phyloP scores from a whole-genome alignment of 2,113 vertebrate species.

The Monopterus albus region DNA sequence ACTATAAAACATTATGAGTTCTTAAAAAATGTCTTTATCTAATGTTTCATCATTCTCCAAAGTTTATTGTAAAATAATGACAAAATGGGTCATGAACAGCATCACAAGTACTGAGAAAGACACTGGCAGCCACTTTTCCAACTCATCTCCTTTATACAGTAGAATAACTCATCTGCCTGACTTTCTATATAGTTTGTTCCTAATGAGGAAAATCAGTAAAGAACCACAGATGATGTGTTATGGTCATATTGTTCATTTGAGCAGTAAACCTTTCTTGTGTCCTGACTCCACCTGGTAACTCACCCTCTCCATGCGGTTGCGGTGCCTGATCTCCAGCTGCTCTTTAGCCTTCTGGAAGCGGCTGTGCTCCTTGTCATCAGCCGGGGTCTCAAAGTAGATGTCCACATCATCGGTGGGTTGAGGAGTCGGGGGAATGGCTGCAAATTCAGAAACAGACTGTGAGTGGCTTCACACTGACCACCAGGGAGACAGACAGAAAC shows the following conservation, averaged over 20 bases:
- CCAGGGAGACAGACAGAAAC: conserved; percentile 1
- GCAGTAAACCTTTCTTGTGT: background rate
- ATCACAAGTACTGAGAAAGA: too few species aligned
- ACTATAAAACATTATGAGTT: background rate
- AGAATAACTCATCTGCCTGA: too few species aligned
- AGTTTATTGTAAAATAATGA: background rate
- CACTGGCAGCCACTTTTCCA: too few species aligned
- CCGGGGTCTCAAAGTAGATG: conserved; percentile 96
- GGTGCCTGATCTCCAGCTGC: conserved; percentile 95
- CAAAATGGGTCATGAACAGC: too few species aligned
- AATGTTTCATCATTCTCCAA: background rate
- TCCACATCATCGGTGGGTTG: conserved; percentile 95
- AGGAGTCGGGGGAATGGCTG: conserved; percentile 85
- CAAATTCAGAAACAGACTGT: conserved; percentile 15
- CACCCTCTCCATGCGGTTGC: conserved; percentile 96
- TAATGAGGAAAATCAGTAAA: background rate
- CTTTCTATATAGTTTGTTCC: background rate
- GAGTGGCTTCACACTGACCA: conserved; percentile 9
- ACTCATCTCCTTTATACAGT: too few species aligned
- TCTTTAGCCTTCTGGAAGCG: conserved; percentile 98
- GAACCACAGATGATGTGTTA: background rate
- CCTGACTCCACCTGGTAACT: conserved; percentile 31
- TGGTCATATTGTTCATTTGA: background rate
- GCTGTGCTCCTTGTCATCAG: conserved; percentile 95
- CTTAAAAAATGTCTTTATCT: background rate